A percentile compares a stretch with the other conserved stretches of the same genome.
phyloP scores from a whole-genome alignment of 2,113 vertebrate species.

The Phainopepla nitens region DNA sequence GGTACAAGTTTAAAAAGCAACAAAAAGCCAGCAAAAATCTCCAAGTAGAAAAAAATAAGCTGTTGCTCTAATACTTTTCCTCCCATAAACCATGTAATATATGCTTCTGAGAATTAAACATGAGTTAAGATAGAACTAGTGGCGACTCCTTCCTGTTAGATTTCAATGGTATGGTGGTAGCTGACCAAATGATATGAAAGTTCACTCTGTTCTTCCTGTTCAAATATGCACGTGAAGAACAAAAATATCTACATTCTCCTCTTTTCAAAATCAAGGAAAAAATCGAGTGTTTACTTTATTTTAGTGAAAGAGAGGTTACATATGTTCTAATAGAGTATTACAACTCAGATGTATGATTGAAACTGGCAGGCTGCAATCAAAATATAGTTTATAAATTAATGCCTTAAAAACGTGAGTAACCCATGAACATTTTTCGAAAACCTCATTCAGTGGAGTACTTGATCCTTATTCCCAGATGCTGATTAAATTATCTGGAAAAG shows the following conservation, averaged over 20 bases:
- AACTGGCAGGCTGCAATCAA: neutral
- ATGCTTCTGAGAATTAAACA: neutral
- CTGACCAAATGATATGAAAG: neutral
- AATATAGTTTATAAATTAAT: neutral
- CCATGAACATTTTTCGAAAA: neutral
- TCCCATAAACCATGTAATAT: neutral
- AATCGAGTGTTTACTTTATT: neutral
- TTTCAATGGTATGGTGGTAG: neutral
- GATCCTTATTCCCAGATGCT: neutral
- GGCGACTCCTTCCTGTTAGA: neutral
- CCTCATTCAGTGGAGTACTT: neutral
- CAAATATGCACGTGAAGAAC: neutral
- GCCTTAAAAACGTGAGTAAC: neutral
- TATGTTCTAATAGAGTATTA: neutral
- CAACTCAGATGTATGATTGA: neutral
- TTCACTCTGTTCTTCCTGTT: neutral
- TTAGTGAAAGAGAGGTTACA: neutral
- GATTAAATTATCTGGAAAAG: neutral
- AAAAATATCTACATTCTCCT: neutral
- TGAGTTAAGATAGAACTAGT: neutral
- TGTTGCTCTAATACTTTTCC: neutral
- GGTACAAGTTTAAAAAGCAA: neutral
- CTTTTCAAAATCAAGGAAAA: neutral
- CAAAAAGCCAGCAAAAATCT: neutral
- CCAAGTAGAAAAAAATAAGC: neutral